These are phyloP conservation scores for Malurus alboscapulatus DNA, from an alignment of 2,113 vertebrate genomes.

Conservation along the genomic window DNA sequence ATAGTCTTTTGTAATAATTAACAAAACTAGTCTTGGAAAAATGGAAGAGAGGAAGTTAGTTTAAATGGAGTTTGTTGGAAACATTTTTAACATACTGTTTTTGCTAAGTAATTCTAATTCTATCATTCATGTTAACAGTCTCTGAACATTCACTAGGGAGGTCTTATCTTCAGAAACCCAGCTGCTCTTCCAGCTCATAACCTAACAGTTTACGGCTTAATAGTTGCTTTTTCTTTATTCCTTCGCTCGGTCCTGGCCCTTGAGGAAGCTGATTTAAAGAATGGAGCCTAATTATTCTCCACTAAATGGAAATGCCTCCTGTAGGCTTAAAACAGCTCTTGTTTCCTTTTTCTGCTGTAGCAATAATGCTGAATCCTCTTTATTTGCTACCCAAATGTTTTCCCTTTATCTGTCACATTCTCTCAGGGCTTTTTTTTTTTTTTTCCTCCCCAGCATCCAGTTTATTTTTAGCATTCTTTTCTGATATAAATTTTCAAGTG, in stretches of 20 bases:
- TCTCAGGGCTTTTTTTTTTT: neutral
- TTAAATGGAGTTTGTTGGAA: neutral
- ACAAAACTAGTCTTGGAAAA: neutral
- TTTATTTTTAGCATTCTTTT: slow-evolving; percentile 14
- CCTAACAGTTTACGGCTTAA: slow-evolving; percentile 37
- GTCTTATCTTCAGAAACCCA: slow-evolving; percentile 64
- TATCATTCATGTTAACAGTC: slow-evolving; percentile 33
- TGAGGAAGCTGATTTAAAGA: slow-evolving; percentile 31
- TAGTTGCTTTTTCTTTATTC: slow-evolving; percentile 47
- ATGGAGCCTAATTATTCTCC: slow-evolving; percentile 40
- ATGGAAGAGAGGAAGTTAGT: neutral
- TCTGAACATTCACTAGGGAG: slow-evolving; percentile 24
- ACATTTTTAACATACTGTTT: neutral
- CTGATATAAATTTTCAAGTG: neutral
- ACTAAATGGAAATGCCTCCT: slow-evolving; percentile 42
- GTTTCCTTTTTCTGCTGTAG: neutral
- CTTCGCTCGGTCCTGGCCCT: slow-evolving; percentile 4
- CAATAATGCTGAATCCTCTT: neutral
- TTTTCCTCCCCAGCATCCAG: neutral
- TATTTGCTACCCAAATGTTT: slow-evolving; percentile 40
- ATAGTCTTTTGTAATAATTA: neutral
- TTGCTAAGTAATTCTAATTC: slow-evolving; percentile 39
- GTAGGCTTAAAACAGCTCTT: slow-evolving; percentile 14
- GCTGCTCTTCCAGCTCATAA: slow-evolving; percentile 58
- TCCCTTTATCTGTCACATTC: slow-evolving; percentile 3